These are phyloP conservation scores for Montipora sp. DNA, from an alignment of 64 coral and sea anemone genomes.

Conservation along the genomic window DNA sequence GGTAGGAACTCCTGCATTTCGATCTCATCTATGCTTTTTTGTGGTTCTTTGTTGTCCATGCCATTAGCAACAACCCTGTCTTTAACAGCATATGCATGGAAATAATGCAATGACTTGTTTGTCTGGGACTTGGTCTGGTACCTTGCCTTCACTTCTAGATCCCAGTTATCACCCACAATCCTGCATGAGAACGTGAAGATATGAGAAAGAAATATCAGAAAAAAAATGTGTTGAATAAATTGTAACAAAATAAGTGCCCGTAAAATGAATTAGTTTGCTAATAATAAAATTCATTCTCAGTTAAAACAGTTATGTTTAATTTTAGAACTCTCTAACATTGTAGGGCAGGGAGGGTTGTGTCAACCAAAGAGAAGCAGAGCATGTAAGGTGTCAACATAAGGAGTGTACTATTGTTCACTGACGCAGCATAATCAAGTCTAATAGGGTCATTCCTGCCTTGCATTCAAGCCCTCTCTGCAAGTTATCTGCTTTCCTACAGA, in stretches of 20 bases:
- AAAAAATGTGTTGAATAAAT: neutral
- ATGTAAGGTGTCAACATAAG: constrained; percentile 10
- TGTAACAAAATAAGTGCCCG: neutral
- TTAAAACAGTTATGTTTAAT: constrained; percentile 13
- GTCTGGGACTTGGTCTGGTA: neutral
- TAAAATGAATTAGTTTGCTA: constrained; percentile 16
- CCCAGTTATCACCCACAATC: constrained; percentile 46
- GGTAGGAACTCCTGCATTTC: constrained; percentile 62
- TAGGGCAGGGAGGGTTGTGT: constrained; percentile 10
- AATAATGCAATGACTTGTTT: constrained; percentile 59
- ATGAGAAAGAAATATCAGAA: neutral
- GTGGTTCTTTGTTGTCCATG: neutral
- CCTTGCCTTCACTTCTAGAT: constrained; percentile 12
- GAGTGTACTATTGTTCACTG: constrained; percentile 3
- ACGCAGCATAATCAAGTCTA: constrained; percentile 8
- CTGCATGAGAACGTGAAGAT: neutral
- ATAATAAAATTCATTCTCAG: constrained; percentile 12
- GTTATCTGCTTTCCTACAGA: constrained; percentile 3
- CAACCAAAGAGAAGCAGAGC: constrained; percentile 13
- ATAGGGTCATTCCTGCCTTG: constrained; percentile 13
- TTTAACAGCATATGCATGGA: constrained; percentile 59
- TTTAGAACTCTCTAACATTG: constrained; percentile 11
- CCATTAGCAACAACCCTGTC: constrained; percentile 34
- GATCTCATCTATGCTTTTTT: constrained; percentile 43
- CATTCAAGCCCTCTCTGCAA: constrained; percentile 13